Base-by-base conservation (phyloP, 2,797 vertebrate genomes). In the Anguilla obscura region DNA sequence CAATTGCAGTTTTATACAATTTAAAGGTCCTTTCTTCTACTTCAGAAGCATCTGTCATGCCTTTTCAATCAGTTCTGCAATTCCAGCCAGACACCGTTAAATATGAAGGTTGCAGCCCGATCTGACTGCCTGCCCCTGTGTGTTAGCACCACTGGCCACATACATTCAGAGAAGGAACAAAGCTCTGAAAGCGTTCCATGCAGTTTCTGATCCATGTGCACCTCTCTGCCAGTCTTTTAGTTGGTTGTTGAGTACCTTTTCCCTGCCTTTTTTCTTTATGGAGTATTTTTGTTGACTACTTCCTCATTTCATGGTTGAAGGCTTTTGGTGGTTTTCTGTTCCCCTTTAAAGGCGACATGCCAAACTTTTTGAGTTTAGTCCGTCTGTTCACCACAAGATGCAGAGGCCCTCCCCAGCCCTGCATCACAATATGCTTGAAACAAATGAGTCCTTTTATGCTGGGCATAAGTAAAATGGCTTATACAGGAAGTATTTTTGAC, bases 61-160 rank as follows among this genome's bases (percentile, higher is more conserved):
- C 18, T 24, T 45, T 8, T 80, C 27, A 76, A 76, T 79, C 88
- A 90, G 88, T 89, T 93, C 89, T 86, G 88, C 89, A 89, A 87
- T 91, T 87, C 89, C 88, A 93, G 91, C 12, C 91, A 63, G 12
- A 87, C 89, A 56, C 90, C 87, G 89, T 94, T 92, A 93, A 91
- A 93, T 93, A 92, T 91, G 93, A 93, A 93, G 93, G 95, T 92
- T 92, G 91, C 88, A 89, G 89, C 88, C 92, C 93, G 94, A 94
- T 94, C 93, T 94, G 92, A 93, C 93, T 93, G 90, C 92, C 89
- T 90, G 90, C 88, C 90, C 90, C 91, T 91, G 86, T 87, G 90
- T 85, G 84, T 90, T 71, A 91, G 90, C 89, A 90, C 91, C 91
- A 88, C 86, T 88, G 88, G 91, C 88, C 86, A 89, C 86, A 66